These are phyloP conservation scores for Muscina levida DNA, from an alignment of 2,888 invertebrate species.

Conservation along the genomic window DNA sequence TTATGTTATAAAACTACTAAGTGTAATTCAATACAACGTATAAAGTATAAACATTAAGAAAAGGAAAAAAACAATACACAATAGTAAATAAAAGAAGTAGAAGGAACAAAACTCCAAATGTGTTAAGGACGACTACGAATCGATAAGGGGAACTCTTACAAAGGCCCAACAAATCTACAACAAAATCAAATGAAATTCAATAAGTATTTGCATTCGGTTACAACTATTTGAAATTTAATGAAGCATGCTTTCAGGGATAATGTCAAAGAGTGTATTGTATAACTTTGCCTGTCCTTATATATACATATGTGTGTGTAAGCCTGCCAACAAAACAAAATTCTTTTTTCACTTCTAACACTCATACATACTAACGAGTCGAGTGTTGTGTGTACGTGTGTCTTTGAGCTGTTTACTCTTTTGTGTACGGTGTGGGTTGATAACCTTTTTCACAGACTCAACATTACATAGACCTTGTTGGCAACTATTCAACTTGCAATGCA, in stretches of 20 bases:
- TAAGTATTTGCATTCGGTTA: background rate
- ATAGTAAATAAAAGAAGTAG: too few relatives aligned
- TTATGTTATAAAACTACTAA: conserved; percentile 15
- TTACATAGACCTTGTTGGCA: conserved; percentile 67
- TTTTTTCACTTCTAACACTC: conserved; percentile 3
- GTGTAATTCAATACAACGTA: conserved; percentile 1
- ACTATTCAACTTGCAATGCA: conserved; percentile 59
- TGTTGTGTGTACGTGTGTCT: background rate
- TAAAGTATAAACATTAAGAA: background rate
- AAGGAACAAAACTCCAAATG: background rate
- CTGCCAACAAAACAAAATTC: conserved; percentile 18
- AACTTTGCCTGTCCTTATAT: too few relatives aligned
- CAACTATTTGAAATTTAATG: conserved; percentile 55
- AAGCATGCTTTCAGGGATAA: conserved; percentile 59
- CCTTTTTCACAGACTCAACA: conserved; percentile 47
- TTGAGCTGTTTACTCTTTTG: background rate
- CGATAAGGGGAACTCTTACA: background rate
- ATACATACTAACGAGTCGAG: background rate
- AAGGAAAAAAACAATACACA: too few relatives aligned
- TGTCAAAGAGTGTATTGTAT: conserved; percentile 35
- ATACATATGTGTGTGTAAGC: background rate
- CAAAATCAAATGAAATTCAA: background rate
- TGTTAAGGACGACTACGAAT: background rate
- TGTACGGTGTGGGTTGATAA: conserved; percentile 65
- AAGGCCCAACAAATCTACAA: background rate